A percentile compares a stretch with the other conserved stretches of the same genome.
phyloP scores from a whole-genome alignment of 2,888 invertebrate genomes.

The Drosophila vallismaia region DNA sequence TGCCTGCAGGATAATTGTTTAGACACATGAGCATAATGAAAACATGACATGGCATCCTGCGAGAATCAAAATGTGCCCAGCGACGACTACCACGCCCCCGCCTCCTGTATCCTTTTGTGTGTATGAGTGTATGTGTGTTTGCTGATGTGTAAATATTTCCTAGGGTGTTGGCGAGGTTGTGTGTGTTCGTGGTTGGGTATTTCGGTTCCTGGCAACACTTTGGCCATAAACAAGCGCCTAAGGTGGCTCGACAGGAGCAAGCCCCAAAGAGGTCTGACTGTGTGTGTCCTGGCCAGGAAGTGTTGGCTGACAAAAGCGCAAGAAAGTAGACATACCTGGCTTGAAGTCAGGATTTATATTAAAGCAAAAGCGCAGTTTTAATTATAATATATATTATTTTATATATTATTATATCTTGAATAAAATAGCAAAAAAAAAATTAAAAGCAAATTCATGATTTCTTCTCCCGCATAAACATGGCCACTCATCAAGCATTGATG shows the following conservation, averaged over 20 bases:
- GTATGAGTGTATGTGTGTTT: conserved; percentile 17
- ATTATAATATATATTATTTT: no score
- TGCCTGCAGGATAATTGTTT: conserved; percentile 80
- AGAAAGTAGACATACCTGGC: conserved; percentile 3
- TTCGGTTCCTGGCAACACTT: conserved; percentile 49
- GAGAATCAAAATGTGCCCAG: conserved; percentile 66
- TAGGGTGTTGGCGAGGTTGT: conserved; percentile 9
- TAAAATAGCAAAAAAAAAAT: not conserved
- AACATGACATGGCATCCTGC: conserved; percentile 78
- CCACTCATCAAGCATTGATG: conserved; percentile 16
- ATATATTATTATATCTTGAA: no score
- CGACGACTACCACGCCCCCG: not conserved
- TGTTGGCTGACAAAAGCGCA: conserved; percentile 20
- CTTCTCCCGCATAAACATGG: not conserved
- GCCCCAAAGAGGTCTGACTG: not conserved
- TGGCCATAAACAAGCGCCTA: conserved; percentile 64
- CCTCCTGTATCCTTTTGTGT: not conserved
- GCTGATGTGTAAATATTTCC: conserved; percentile 35
- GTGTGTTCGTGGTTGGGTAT: conserved; percentile 35
- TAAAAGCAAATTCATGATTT: not conserved
- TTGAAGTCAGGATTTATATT: not conserved
- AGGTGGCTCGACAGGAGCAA: conserved; percentile 42
- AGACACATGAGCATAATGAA: conserved; percentile 80
- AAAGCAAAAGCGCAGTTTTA: not conserved
- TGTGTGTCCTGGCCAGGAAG: conserved; percentile 8